These are phyloP conservation scores for Rhopilema esculentum DNA, from an alignment of 30 jellyfish, hydroid and myxozoan species.

Conservation along the genomic window DNA sequence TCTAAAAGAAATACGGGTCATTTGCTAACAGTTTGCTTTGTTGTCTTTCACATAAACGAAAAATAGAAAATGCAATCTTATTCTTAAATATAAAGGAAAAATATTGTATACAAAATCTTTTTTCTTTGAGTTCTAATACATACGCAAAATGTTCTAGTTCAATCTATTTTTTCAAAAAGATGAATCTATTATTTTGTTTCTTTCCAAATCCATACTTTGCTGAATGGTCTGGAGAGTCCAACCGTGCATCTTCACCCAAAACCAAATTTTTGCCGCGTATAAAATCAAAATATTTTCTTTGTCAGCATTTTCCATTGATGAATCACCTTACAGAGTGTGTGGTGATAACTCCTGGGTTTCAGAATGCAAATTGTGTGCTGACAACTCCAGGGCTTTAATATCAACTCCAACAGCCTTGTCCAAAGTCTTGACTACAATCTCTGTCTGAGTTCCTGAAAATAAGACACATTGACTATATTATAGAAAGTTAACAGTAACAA, in stretches of 20 bases:
- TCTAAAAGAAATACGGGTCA: too few species aligned
- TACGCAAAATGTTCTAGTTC: too few species aligned
- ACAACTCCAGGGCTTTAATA: neutral
- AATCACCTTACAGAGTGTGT: neutral
- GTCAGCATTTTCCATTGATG: neutral
- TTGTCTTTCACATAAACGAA: too few species aligned
- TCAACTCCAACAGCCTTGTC: conserved; percentile 4
- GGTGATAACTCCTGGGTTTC: neutral
- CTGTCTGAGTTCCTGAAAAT: conserved; percentile 27
- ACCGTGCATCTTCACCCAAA: neutral
- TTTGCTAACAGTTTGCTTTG: too few species aligned
- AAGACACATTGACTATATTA: neutral
- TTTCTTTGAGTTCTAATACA: too few species aligned
- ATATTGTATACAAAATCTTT: too few species aligned
- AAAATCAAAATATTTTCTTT: neutral
- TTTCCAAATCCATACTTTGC: neutral
- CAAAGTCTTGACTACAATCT: neutral
- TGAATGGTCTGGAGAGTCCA: neutral
- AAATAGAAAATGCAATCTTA: too few species aligned
- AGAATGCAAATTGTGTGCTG: neutral
- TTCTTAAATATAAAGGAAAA: too few species aligned
- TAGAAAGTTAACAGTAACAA: neutral
- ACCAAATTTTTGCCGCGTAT: too few species aligned
- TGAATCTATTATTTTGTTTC: neutral
- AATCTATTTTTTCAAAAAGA: too few species aligned